Evolutionary conservation across 2,113 vertebrate species (phyloP), one percentile per base, ranked within the genome.

Genomic region (Cricetomys ansorgei): DNA sequence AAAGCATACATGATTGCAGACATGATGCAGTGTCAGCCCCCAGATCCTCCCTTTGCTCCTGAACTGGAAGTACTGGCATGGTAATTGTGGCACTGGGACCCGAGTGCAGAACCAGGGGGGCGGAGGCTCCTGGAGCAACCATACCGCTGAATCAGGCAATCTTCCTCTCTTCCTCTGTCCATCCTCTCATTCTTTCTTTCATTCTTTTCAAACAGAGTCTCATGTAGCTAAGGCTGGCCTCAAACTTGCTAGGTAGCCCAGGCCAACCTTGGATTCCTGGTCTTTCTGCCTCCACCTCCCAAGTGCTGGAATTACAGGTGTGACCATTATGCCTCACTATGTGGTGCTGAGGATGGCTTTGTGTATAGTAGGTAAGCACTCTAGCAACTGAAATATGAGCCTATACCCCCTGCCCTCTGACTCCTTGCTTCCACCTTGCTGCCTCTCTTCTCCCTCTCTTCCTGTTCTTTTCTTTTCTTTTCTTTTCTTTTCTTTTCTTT

Each of bases 31-130:
- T 6, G 67, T 25, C 25, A 65, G 81, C 45, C 21, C 53, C 43
- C 31, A 29, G 19, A 21, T 34, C 7, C 25, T 29, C 2, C 3
- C 11, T 84, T 64, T 81, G 59, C 40, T 89, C 69, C 53, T 83
- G 70, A 96, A 48, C 21, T 34, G 23, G 40, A 67, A 1, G 43
- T 3, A 23, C 13, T 40, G 17, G 12, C 5, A 43, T 43, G 40
- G 69, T 31, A 4, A 55, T 43, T n/a, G 0, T 40, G 29, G 8
- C 1, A 45, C 11, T 5, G 43, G 1, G 13, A 1, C n/a, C 77
- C 53, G 25, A 45, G 43, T 25, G 13, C 76, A 25, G 80, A 19
- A 59, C 76, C 25, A 70, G 64, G 57, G 40, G 37, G 16, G 50
- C 4, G 27, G 10, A 45, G 62, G 31, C 31, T 37, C 43, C 45